Percentiles rank a stretch among this genome's conserved stretches.
Conservation (phyloP, 2,888 invertebrate genomes). For the Pheosia tremula region DNA sequence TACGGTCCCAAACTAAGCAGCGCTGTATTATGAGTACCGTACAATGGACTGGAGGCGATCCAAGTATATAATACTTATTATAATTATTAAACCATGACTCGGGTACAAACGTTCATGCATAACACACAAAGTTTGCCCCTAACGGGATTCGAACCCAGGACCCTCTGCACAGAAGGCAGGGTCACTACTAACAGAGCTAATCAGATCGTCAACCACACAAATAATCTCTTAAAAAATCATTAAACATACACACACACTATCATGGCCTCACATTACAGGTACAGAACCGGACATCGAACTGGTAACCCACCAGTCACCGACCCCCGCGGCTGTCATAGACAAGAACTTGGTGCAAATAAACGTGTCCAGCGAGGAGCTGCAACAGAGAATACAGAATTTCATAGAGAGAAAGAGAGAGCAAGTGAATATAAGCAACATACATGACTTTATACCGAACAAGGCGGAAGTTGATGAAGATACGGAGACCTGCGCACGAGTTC, state of each 20-base stretch:
- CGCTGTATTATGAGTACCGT: too few relatives aligned
- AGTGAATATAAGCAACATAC: slow-evolving; percentile 88
- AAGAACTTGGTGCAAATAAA: slow-evolving; percentile 87
- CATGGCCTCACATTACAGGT: slow-evolving; percentile 29
- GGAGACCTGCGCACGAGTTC: slow-evolving; percentile 90
- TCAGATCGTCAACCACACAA: too few relatives aligned
- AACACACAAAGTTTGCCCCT: too few relatives aligned
- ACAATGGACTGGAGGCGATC: too few relatives aligned
- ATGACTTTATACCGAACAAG: slow-evolving; percentile 87
- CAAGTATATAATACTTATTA: too few relatives aligned
- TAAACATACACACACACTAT: background rate
- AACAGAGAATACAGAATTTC: slow-evolving; percentile 89
- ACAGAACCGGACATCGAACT: slow-evolving; percentile 32
- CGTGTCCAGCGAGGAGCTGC: slow-evolving; percentile 86
- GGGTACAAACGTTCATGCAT: too few relatives aligned
- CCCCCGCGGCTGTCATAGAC: slow-evolving; percentile 47
- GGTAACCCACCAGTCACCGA: slow-evolving; percentile 24
- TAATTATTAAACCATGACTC: too few relatives aligned
- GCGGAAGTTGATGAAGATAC: slow-evolving; percentile 66
- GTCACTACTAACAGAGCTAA: too few relatives aligned
- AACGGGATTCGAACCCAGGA: too few relatives aligned
- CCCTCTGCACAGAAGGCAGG: too few relatives aligned
- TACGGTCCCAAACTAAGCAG: too few relatives aligned
- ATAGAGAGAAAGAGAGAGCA: slow-evolving; percentile 90
- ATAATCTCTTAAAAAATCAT: background rate